Evolutionary conservation across 1,140 invertebrate genomes (phyloP).

Genomic region (Tetramorium alpestre): DNA sequence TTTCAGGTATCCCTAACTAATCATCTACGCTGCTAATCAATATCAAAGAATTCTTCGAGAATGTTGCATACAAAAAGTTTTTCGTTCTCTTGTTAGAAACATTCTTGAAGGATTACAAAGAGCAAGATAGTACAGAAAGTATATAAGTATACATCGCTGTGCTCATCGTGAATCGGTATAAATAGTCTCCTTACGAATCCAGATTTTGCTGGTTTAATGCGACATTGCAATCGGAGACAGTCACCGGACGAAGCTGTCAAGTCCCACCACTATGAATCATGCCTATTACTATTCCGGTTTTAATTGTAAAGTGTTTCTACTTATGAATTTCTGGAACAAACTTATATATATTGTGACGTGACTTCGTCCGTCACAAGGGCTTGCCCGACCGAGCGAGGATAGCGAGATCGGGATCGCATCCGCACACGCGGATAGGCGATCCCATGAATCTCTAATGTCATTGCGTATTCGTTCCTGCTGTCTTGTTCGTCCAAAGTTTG

Average conservation of each 20-base stretch:
- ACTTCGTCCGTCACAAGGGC: no score
- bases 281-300: conserved; percentile 62
- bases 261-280: conserved; percentile 64
- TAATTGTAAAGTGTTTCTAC: conserved; percentile 10
- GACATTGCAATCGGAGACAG: conserved; percentile 66
- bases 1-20: not conserved
- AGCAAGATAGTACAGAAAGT: conserved; percentile 25
- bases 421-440: no score
- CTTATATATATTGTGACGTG: no score
- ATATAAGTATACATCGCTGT: conserved; percentile 48
- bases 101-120: conserved; percentile 18
- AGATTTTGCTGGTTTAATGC: conserved; percentile 67
- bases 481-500: no score
- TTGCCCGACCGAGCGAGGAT: no score
- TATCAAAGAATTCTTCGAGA: not conserved
- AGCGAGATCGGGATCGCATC: no score
- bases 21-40: not conserved
- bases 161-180: conserved; percentile 61
- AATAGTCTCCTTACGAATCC: conserved; percentile 67
- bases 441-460: no score
- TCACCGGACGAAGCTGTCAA: conserved; percentile 66
- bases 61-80: not conserved
- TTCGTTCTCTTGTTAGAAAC: not conserved
- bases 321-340: not conserved
- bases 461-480: no score